Conservation (phyloP, 35 echinoderm and acorn worm genomes). For the Eucidaris tribuloides region DNA sequence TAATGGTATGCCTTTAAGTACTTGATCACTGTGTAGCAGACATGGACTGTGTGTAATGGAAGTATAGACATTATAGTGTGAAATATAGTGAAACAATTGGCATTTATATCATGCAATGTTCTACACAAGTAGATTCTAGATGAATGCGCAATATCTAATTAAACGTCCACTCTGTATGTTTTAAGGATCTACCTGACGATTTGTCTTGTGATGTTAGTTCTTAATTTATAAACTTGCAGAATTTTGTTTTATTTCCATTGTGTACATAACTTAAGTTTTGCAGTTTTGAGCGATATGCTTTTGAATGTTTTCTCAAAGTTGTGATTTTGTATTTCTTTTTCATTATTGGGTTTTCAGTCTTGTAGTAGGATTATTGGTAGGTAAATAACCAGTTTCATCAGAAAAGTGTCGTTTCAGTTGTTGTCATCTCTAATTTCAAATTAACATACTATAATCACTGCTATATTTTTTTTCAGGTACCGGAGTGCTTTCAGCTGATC, state of each 20-base stretch:
- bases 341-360: not conserved
- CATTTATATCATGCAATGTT: not conserved
- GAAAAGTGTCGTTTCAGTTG: not conserved
- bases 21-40: not conserved
- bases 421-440: not conserved
- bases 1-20: not conserved
- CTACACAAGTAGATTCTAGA: not conserved
- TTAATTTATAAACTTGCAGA: no score
- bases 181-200: no score
- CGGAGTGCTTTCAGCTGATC: constrained; percentile 84
- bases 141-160: no score
- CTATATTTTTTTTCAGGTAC: constrained; percentile 27
- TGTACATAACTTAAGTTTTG: no score
- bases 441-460: not conserved
- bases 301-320: no score
- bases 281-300: no score
- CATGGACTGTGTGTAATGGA: not conserved
- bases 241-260: no score
- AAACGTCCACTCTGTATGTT: no score
- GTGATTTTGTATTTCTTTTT: not conserved
- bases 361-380: not conserved
- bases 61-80: not conserved
- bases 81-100: not conserved
- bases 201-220: no score
- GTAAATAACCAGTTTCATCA: not conserved